A percentile compares a stretch with the other conserved stretches of the same genome.
Evolutionary conservation across 2,113 vertebrate species (phyloP).

Genomic region (Brevimyrus niger): DNA sequence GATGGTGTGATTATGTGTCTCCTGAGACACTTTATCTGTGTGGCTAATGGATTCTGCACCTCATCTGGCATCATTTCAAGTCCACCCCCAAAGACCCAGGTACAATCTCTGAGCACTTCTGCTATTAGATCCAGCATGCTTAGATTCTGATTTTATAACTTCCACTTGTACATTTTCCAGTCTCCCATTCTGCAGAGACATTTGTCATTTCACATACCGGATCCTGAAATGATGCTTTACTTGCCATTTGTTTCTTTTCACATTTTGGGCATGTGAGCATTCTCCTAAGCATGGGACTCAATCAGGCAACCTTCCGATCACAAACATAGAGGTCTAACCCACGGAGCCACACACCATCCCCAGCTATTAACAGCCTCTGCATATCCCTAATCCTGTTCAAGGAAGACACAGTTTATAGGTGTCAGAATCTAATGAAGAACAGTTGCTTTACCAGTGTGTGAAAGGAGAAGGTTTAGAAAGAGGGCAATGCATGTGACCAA

Average conservation of each 20-base stretch:
- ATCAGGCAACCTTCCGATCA: background rate
- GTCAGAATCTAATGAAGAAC: background rate
- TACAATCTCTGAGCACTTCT: background rate
- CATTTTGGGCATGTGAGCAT: background rate
- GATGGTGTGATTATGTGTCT: constrained; percentile 22
- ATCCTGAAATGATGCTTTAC: background rate
- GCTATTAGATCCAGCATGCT: background rate
- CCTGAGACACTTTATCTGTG: constrained; percentile 7
- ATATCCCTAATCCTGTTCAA: background rate
- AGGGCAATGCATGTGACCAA: background rate
- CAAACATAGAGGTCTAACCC: background rate
- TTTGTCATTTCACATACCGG: background rate
- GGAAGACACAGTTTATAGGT: background rate
- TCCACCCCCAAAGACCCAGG: background rate
- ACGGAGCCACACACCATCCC: background rate
- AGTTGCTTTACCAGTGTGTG: background rate
- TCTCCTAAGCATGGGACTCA: background rate
- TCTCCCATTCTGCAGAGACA: background rate
- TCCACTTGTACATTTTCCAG: background rate
- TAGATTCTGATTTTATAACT: background rate
- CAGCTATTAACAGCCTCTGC: background rate
- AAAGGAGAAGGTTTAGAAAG: background rate
- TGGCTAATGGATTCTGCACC: constrained; percentile 16
- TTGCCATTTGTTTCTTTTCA: background rate
- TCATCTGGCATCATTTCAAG: background rate